These are phyloP conservation scores for Ptycholaimellus sp. DNA, from an alignment of 2,888 invertebrate genomes.

Conservation along the genomic window DNA sequence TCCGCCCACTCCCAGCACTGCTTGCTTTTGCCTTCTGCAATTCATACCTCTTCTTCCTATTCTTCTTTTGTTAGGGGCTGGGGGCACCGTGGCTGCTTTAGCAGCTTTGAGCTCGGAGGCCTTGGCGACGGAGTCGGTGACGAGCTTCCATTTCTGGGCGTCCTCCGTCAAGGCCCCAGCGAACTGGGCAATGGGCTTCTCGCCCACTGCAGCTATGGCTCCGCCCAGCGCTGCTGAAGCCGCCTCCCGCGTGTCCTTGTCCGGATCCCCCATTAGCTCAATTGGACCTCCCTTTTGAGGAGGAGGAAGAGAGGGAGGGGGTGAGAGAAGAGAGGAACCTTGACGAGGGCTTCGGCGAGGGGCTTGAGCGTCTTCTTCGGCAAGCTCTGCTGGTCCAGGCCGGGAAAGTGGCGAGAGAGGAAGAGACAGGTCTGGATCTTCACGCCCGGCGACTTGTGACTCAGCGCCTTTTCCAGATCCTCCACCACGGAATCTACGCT, in stretches of 20 bases:
- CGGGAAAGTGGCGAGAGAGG: constrained; percentile 11
- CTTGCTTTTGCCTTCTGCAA: too few relatives aligned
- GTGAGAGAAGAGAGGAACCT: constrained; percentile 9
- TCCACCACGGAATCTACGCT: constrained; percentile 39
- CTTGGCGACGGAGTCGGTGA: too few relatives aligned
- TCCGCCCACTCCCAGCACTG: too few relatives aligned
- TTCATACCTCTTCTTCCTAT: too few relatives aligned
- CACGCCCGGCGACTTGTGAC: constrained; percentile 30
- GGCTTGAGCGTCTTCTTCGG: constrained; percentile 32
- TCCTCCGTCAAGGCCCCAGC: constrained; percentile 52
- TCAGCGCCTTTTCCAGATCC: constrained; percentile 56
- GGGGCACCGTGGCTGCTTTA: too few relatives aligned
- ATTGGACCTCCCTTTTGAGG: constrained; percentile 67
- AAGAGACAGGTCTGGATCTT: constrained; percentile 27
- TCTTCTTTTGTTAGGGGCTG: too few relatives aligned
- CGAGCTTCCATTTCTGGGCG: too few relatives aligned
- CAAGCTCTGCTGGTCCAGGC: constrained; percentile 20
- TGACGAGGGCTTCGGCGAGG: constrained; percentile 19
- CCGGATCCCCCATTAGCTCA: constrained; percentile 33
- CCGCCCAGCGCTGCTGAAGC: constrained; percentile 80
- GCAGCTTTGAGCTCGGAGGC: too few relatives aligned
- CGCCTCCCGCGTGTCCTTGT: constrained; percentile 69
- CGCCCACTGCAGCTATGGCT: constrained; percentile 70
- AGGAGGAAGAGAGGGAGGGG: too few relatives aligned
- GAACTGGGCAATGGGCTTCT: constrained; percentile 60